phyloP scores from a whole-genome alignment of 2,888 invertebrate genomes.

The Abscondita cerata region DNA sequence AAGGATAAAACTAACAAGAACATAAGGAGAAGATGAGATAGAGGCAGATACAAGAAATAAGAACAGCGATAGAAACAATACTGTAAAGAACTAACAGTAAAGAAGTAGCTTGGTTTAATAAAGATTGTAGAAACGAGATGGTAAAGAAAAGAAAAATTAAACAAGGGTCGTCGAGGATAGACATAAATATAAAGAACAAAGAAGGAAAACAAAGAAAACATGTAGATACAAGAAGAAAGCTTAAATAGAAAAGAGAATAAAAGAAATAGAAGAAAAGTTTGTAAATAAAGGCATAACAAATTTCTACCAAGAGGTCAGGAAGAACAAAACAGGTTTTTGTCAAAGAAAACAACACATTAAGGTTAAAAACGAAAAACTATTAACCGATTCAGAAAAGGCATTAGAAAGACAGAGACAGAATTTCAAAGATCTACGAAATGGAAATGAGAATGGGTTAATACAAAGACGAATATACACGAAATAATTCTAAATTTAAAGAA shows the following conservation, averaged over 20 bases:
- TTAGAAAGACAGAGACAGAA: neutral
- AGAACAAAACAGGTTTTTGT: neutral
- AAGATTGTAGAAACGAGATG: neutral
- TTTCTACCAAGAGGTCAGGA: neutral
- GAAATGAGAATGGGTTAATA: neutral
- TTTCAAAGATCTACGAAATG: neutral
- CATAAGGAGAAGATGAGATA: neutral
- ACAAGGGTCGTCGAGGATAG: neutral
- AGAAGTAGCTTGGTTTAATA: neutral
- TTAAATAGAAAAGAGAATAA: neutral
- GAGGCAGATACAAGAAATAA: neutral
- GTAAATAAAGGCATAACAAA: neutral
- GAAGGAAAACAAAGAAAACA: neutral
- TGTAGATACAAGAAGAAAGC: neutral
- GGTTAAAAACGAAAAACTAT: neutral
- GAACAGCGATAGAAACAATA: neutral
- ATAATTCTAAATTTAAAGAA: neutral
- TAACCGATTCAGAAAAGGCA: neutral
- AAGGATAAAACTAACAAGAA: neutral
- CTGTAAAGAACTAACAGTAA: neutral
- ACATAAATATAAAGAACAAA: neutral
- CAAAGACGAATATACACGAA: neutral
- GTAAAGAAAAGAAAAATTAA: neutral
- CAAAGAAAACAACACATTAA: neutral
- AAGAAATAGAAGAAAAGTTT: neutral